Base-by-base conservation (phyloP, 2,113 vertebrate species). In the Gila orcuttii region DNA sequence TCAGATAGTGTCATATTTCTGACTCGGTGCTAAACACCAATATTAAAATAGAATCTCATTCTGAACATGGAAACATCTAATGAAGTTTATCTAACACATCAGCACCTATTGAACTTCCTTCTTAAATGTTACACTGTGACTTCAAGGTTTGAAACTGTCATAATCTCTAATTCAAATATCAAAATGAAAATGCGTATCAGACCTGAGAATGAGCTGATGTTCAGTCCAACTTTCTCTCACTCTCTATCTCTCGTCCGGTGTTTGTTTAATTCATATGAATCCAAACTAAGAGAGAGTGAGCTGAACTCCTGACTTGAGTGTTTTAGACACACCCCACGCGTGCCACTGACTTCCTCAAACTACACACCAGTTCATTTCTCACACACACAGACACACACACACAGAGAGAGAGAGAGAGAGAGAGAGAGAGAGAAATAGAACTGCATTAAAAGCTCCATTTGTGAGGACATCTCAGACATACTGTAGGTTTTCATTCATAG, bases 311-410 rank as follows among this genome's bases (percentile, higher is more conserved):
- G 45, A 68, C 47, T 28, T 64, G n/a, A 28, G 33, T 64, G 15
- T 82, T 52, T 8, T 69, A 45, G 80, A 82, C 80, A 82, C 80
- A 69, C 62, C 80, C 79, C 80, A 33, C 79, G 2, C 25, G 19
- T 82, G 79, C 13, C 45, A 52, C 80, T 52, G 10, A 82, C 80
- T 82, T 82, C 80, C 80, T 82, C 47, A 55, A 82, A 69, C 57
- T 79, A 36, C 76, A 33, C 6, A 21, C 21, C 31, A 62, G 21
- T 62, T 60, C 55, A 79, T 8, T 31, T 19, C 5, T 2, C 52
- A 59, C 28, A 1, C 75, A 23, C 25, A 19, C 17, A 2, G 52
- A 79, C 28, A 1, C 75, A 36, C 25, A 2, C 17, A 6, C 17
- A 39, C 0, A 42, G 6, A 42, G 6, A 42, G 6, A 39, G 39